Percentiles rank a stretch among this genome's conserved stretches.
Conservation (phyloP, 2,888 invertebrate species). For the Apodemia hepburni region DNA sequence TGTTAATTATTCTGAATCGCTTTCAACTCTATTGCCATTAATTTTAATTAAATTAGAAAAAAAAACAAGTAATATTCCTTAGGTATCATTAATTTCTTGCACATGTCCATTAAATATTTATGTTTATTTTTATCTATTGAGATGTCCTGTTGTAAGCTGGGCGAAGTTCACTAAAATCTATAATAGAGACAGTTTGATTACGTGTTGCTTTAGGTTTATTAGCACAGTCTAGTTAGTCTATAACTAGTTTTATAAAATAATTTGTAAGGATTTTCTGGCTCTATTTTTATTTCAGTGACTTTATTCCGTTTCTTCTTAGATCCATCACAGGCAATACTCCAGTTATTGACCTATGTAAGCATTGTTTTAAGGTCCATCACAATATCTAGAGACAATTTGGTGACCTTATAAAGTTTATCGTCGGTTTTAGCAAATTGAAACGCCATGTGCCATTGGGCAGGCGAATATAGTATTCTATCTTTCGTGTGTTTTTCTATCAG, state of each 20-base stretch:
- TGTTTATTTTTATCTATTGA: constrained; percentile 15
- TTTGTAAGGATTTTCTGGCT: constrained; percentile 12
- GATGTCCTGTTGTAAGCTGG: constrained; percentile 14
- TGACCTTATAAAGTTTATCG: constrained; percentile 9
- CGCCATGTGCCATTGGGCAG: too few species aligned
- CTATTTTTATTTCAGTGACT: constrained; percentile 20
- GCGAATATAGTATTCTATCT: neutral
- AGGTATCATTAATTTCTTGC: constrained; percentile 22
- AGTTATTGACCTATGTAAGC: constrained; percentile 19
- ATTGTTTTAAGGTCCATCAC: constrained; percentile 14
- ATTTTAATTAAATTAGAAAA: constrained; percentile 21
- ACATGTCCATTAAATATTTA: constrained; percentile 19
- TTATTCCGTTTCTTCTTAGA: constrained; percentile 17
- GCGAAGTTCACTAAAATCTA: constrained; percentile 16
- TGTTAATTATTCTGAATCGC: constrained; percentile 19
- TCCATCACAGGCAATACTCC: constrained; percentile 18
- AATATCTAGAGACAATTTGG: constrained; percentile 11
- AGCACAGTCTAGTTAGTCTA: too few species aligned
- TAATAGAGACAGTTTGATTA: constrained; percentile 18
- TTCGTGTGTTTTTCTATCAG: constrained; percentile 18
- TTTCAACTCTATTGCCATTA: constrained; percentile 16
- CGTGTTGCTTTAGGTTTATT: constrained; percentile 18
- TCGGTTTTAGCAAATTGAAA: too few species aligned
- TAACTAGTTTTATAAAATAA: too few species aligned
- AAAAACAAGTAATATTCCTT: constrained; percentile 23